Conservation (phyloP, 2,113 vertebrate species). For the Naja naja region DNA sequence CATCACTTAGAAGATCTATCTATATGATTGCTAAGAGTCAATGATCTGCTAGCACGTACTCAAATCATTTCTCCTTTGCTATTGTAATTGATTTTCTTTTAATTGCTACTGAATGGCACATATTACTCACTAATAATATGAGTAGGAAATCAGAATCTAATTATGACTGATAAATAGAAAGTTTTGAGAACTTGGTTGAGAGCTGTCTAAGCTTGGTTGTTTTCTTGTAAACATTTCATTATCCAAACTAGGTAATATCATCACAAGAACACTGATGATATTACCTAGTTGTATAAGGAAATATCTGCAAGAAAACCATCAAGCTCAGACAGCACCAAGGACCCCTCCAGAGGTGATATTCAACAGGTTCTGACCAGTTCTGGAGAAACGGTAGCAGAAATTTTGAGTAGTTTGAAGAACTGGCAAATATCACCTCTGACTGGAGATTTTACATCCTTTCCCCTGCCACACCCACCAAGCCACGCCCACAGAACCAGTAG, state of each 20-base stretch:
- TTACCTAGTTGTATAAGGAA: neutral
- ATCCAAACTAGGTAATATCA: neutral
- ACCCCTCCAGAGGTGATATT: no score
- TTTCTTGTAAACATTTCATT: neutral
- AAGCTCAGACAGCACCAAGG: neutral
- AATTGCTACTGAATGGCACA: neutral
- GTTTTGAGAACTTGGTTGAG: neutral
- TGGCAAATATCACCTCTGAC: no score
- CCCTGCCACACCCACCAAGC: no score
- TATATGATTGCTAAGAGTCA: neutral
- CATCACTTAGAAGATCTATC: neutral
- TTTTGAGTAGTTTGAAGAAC: no score
- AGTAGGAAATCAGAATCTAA: neutral
- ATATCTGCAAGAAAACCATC: neutral
- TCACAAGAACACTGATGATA: neutral
- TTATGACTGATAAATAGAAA: neutral
- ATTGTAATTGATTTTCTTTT: neutral
- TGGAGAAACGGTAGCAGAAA: no score
- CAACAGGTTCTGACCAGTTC: no score
- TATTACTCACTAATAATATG: no score
- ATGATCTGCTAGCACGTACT: neutral
- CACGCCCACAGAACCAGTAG: no score
- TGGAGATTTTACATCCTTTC: no score
- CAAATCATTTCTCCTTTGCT: neutral
- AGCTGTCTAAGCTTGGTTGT: neutral